Percentiles rank a stretch among this genome's conserved stretches.
Evolutionary conservation across 2,113 vertebrate species (phyloP).

Genomic region (Triplophysa rosa): DNA sequence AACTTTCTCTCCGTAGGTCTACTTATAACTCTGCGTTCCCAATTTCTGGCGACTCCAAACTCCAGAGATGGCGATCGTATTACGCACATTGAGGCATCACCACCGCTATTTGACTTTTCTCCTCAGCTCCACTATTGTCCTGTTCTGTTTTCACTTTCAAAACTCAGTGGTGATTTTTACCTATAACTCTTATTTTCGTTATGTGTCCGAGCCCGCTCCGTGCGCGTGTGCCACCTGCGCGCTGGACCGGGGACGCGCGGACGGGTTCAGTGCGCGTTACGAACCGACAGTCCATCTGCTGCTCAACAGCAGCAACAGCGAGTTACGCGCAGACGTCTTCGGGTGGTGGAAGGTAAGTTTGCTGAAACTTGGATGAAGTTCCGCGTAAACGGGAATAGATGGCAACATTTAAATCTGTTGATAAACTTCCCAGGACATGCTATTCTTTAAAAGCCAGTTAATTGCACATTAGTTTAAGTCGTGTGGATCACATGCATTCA

Average conservation of each 20-base stretch:
- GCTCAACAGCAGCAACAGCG: slow-evolving; percentile 9
- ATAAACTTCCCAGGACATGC: too few species aligned
- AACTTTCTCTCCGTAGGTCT: too few species aligned
- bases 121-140: background rate
- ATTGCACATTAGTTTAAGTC: too few species aligned
- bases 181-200: background rate
- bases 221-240: background rate
- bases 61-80: too few species aligned
- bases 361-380: background rate
- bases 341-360: slow-evolving; percentile 5
- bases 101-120: background rate
- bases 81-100: too few species aligned
- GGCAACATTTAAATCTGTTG: too few species aligned
- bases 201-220: background rate
- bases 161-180: background rate
- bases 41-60: too few species aligned
- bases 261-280: background rate
- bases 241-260: background rate
- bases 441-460: too few species aligned
- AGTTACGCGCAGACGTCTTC: background rate
- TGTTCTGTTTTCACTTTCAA: background rate
- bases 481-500: too few species aligned
- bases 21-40: too few species aligned
- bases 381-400: too few species aligned
- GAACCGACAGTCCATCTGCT: background rate